phyloP scores from a whole-genome alignment of 2,797 vertebrate species.

The Gymnoscopelus braueri region DNA sequence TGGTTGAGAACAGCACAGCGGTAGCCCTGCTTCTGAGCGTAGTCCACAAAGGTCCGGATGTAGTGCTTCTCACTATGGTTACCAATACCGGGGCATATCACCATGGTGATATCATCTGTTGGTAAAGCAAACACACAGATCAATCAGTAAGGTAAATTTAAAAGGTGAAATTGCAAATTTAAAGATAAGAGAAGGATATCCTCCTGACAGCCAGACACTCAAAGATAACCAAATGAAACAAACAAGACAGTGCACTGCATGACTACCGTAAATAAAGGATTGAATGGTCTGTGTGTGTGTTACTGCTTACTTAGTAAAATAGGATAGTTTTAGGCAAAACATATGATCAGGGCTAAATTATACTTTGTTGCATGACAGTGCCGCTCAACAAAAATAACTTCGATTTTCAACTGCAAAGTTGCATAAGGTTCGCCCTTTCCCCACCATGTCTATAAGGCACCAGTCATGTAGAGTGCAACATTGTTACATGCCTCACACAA shows the following conservation, averaged over 20 bases:
- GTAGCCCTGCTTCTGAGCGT: slow-evolving; percentile 95
- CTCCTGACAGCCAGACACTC: slow-evolving; percentile 2
- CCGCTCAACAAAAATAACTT: no score
- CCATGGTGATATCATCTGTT: slow-evolving; percentile 96
- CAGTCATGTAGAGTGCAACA: no score
- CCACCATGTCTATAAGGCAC: no score
- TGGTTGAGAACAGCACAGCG: slow-evolving; percentile 97
- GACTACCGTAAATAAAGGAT: slow-evolving; percentile 14
- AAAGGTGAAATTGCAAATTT: slow-evolving; percentile 19
- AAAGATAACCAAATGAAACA: slow-evolving; percentile 20
- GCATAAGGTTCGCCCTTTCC: no score
- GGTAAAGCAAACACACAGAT: slow-evolving; percentile 33
- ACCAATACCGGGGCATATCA: slow-evolving; percentile 97
- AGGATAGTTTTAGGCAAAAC: slow-evolving; percentile 15
- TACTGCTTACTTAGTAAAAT: slow-evolving; percentile 16
- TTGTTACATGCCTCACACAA: no score
- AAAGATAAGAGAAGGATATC: background rate
- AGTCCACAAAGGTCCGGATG: slow-evolving; percentile 97
- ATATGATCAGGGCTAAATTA: background rate
- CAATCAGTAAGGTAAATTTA: slow-evolving; percentile 18
- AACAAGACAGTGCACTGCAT: slow-evolving; percentile 10
- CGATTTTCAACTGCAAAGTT: no score
- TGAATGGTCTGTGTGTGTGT: background rate
- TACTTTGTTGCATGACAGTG: no score
- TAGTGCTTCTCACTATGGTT: slow-evolving; percentile 99